phyloP scores from a whole-genome alignment of 2,888 invertebrate genomes.

The Acleris emargana region DNA sequence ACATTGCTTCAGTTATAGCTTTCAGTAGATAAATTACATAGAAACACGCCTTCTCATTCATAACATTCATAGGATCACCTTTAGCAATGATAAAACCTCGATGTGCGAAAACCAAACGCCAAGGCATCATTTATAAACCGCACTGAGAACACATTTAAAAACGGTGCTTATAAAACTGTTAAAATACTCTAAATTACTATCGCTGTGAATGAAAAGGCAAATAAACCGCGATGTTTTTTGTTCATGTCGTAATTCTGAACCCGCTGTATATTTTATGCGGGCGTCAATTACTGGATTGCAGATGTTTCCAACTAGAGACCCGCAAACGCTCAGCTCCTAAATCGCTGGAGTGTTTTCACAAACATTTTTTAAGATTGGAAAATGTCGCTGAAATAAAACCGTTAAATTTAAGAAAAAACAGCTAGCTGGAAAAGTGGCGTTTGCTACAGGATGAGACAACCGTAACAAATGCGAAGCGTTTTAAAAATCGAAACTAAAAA shows the following conservation, averaged over 20 bases:
- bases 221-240: slow-evolving; percentile 31
- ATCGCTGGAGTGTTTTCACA: slow-evolving; percentile 17
- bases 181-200: slow-evolving; percentile 20
- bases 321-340: slow-evolving; percentile 12
- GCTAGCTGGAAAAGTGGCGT: neutral
- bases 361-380: slow-evolving; percentile 9
- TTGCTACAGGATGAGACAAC: neutral
- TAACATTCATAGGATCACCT: too few relatives aligned
- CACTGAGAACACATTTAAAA: too few relatives aligned
- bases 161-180: too few relatives aligned
- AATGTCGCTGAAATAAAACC: neutral
- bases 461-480: slow-evolving; percentile 11
- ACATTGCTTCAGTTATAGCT: too few relatives aligned
- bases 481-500: slow-evolving; percentile 27
- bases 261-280: slow-evolving; percentile 35
- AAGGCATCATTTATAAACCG: too few relatives aligned
- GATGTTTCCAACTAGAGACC: slow-evolving; percentile 29
- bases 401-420: neutral
- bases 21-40: too few relatives aligned
- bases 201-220: slow-evolving; percentile 26
- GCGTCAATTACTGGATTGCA: slow-evolving; percentile 37
- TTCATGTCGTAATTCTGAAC: slow-evolving; percentile 30
- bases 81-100: too few relatives aligned
- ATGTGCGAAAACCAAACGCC: too few relatives aligned
- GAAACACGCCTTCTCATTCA: too few relatives aligned